phyloP scores from a whole-genome alignment of 2,797 vertebrate genomes.

The Brotula barbata region DNA sequence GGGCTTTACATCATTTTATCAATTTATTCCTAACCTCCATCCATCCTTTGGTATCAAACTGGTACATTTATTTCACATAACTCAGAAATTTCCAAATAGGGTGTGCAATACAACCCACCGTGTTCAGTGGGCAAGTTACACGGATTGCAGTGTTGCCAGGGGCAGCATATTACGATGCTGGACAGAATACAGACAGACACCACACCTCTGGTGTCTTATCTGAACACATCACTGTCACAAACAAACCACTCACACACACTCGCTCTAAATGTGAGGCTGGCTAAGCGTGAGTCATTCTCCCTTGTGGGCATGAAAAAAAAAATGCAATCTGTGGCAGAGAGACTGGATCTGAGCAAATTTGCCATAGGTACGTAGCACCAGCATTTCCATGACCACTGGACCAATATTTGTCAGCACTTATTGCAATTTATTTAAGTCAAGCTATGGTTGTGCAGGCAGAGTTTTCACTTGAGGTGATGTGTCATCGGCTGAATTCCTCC shows the following conservation, averaged over 20 bases:
- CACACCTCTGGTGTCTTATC: conserved; percentile 67
- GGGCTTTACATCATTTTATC: not conserved
- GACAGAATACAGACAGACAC: conserved; percentile 56
- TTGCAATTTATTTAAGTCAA: not conserved
- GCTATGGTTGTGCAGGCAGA: conserved; percentile 1
- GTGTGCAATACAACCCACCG: conserved; percentile 6
- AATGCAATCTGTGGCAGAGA: conserved; percentile 46
- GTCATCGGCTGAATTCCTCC: no score
- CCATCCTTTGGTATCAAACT: not conserved
- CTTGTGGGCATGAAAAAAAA: conserved; percentile 57
- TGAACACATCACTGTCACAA: conserved; percentile 62
- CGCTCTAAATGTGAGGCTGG: conserved; percentile 59
- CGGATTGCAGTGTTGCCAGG: conserved; percentile 33
- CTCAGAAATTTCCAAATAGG: not conserved
- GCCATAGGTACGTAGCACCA: conserved; percentile 30
- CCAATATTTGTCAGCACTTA: conserved; percentile 4
- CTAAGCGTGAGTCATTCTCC: conserved; percentile 66
- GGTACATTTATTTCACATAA: not conserved
- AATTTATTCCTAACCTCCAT: not conserved
- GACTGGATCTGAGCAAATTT: conserved; percentile 28
- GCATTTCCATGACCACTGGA: not conserved
- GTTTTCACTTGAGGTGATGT: no score
- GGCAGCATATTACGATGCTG: conserved; percentile 50
- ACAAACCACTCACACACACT: conserved; percentile 36
- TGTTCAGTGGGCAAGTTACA: conserved; percentile 23